These are phyloP conservation scores for Leuciscus waleckii DNA, from an alignment of 2,797 vertebrate species.

Conservation along the genomic window DNA sequence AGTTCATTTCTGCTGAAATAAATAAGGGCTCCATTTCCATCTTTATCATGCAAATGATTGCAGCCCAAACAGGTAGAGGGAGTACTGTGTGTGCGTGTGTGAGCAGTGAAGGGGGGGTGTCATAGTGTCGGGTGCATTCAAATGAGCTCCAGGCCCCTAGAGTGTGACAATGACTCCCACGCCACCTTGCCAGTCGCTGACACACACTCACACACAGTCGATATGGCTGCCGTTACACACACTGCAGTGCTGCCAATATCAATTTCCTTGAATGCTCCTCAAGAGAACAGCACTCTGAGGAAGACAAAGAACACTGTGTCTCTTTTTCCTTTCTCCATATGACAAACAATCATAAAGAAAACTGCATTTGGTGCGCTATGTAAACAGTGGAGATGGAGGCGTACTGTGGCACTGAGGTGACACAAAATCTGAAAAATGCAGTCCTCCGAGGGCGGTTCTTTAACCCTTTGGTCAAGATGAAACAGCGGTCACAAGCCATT, in stretches of 20 bases:
- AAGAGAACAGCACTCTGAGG: slow-evolving; percentile 57
- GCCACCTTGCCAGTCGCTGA: slow-evolving; percentile 70
- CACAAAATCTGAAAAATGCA: not conserved
- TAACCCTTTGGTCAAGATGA: slow-evolving; percentile 6
- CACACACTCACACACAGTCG: slow-evolving; percentile 55
- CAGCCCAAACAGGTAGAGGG: slow-evolving; percentile 79
- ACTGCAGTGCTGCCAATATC: slow-evolving; percentile 73
- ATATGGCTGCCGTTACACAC: slow-evolving; percentile 51
- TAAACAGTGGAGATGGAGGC: slow-evolving; percentile 28
- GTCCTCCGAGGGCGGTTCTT: not conserved
- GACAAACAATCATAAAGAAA: slow-evolving; percentile 45
- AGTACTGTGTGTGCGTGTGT: slow-evolving; percentile 69
- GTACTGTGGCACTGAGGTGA: not conserved
- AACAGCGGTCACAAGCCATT: not conserved
- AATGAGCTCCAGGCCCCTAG: slow-evolving; percentile 77
- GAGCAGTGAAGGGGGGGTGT: slow-evolving; percentile 56
- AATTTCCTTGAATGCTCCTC: slow-evolving; percentile 78
- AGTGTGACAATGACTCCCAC: slow-evolving; percentile 79
- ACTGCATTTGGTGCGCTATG: slow-evolving; percentile 60
- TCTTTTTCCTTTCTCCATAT: slow-evolving; percentile 31
- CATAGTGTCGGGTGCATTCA: slow-evolving; percentile 65
- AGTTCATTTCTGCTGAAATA: slow-evolving; percentile 84
- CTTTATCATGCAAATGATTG: slow-evolving; percentile 84
- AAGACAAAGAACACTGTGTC: slow-evolving; percentile 39
- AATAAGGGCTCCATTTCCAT: slow-evolving; percentile 84